These are phyloP conservation scores for Sesamia nonagrioides DNA, from an alignment of 1,140 invertebrate species.

Conservation along the genomic window DNA sequence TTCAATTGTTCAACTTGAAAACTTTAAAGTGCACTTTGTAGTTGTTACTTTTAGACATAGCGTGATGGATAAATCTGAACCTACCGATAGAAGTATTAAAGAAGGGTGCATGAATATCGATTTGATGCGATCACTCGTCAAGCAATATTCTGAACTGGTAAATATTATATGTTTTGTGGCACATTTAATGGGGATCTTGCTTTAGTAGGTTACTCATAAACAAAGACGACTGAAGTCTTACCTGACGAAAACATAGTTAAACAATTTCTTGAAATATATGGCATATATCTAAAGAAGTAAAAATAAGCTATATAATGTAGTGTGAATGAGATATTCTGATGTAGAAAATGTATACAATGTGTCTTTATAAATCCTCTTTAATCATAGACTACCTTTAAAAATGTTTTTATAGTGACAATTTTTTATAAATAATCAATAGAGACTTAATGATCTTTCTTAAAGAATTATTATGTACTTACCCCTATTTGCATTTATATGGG, in stretches of 20 bases:
- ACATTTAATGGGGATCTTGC: not conserved
- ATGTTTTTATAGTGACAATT: no score
- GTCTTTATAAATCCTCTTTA: no score
- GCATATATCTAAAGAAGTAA: no score
- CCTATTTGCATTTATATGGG: no score
- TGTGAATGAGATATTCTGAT: no score
- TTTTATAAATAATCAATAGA: no score
- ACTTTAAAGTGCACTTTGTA: slow-evolving; percentile 14
- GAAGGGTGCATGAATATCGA: slow-evolving; percentile 78
- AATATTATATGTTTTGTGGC: slow-evolving; percentile 38
- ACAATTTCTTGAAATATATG: not conserved
- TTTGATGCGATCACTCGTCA: slow-evolving; percentile 81
- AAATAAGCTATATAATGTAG: no score
- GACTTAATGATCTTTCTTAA: no score
- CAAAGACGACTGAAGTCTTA: not conserved
- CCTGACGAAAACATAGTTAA: not conserved
- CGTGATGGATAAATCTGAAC: slow-evolving; percentile 75
- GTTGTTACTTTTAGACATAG: slow-evolving; percentile 34
- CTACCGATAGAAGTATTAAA: slow-evolving; percentile 59
- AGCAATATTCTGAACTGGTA: slow-evolving; percentile 83
- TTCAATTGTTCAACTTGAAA: slow-evolving; percentile 6
- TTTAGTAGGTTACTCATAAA: slow-evolving; percentile 9
- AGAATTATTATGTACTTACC: no score
- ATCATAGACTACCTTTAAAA: no score
- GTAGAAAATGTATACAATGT: no score